Evolutionary conservation across 2,113 vertebrate species (phyloP).

Genomic region (Romanogobio albipinnatus): DNA sequence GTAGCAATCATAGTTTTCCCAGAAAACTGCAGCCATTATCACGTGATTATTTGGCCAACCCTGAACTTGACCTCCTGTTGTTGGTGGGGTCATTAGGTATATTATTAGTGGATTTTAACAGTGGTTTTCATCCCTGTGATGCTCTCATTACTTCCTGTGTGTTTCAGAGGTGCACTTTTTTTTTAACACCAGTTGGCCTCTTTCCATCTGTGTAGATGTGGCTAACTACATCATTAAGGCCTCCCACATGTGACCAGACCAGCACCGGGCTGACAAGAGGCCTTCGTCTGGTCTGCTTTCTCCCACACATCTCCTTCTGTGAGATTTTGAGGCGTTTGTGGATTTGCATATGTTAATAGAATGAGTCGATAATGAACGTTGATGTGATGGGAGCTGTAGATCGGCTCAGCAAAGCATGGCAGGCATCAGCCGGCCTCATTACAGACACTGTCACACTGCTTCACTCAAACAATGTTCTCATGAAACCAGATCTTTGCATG

Average conservation of each 20-base stretch:
- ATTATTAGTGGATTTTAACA: neutral
- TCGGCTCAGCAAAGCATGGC: conserved; percentile 22
- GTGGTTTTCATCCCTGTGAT: neutral
- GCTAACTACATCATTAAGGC: conserved; percentile 39
- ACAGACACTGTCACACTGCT: neutral
- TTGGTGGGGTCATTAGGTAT: neutral
- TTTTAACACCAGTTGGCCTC: neutral
- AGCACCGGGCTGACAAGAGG: neutral
- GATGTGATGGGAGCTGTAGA: conserved; percentile 21
- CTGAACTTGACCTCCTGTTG: conserved; percentile 10
- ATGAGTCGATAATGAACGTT: conserved; percentile 10
- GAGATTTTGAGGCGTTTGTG: conserved; percentile 21
- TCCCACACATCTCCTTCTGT: conserved; percentile 17
- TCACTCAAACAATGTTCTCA: neutral
- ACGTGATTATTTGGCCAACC: neutral
- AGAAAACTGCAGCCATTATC: neutral
- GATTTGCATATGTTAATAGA: conserved; percentile 23
- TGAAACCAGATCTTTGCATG: neutral
- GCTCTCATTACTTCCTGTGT: conserved; percentile 8
- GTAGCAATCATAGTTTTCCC: neutral
- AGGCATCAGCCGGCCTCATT: conserved; percentile 13
- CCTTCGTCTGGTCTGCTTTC: conserved; percentile 21
- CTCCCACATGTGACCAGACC: neutral
- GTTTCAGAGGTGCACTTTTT: neutral
- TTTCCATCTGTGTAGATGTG: neutral